Conservation (phyloP, 2,113 vertebrate species). For the Bombycilla garrulus region DNA sequence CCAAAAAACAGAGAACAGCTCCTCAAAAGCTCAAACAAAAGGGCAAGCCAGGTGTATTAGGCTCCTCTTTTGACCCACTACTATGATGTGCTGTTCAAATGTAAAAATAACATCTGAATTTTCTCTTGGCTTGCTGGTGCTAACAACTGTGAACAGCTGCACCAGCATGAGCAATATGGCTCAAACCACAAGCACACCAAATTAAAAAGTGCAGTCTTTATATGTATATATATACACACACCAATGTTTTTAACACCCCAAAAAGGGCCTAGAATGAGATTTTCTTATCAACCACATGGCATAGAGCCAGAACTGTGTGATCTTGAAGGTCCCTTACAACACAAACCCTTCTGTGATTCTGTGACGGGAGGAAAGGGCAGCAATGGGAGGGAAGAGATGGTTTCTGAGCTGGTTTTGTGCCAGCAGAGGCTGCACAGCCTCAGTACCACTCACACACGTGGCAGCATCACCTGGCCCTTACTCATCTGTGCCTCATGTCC, state of each 20-base stretch:
- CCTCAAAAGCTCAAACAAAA: neutral
- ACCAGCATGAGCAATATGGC: rapidly evolving
- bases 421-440: neutral
- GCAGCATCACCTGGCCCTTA: neutral
- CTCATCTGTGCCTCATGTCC: neutral
- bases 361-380: rapidly evolving
- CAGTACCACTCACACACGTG: rapidly evolving
- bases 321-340: neutral
- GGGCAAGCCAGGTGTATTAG: neutral
- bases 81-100: no score
- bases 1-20: neutral
- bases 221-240: no score
- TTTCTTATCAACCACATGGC: neutral
- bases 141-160: neutral
- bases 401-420: neutral
- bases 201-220: neutral
- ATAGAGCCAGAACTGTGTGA: rapidly evolving
- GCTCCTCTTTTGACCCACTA: no score
- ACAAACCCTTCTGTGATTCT: neutral
- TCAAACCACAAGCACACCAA: neutral
- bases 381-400: rapidly evolving
- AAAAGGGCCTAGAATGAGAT: neutral
- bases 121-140: neutral
- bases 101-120: neutral
- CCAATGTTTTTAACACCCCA: neutral